These are phyloP conservation scores for Nemapogon koenigi DNA, from an alignment of 2,888 invertebrate genomes.

Conservation along the genomic window DNA sequence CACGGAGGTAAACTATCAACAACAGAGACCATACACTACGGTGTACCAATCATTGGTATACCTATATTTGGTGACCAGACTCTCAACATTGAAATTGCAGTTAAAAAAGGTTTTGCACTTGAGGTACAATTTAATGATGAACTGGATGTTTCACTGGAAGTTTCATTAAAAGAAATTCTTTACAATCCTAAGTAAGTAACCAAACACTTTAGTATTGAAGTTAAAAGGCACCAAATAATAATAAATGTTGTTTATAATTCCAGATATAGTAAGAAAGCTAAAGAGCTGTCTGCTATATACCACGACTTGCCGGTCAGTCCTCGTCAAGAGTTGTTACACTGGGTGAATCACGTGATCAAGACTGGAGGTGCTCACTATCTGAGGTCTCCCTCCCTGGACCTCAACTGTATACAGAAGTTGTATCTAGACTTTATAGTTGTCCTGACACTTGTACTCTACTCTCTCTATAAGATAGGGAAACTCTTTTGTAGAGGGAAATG, in stretches of 20 bases:
- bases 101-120: constrained; percentile 32
- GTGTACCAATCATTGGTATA: constrained; percentile 41
- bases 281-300: not conserved
- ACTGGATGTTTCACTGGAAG: constrained; percentile 23
- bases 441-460: no score
- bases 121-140: constrained; percentile 26
- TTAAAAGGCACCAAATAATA: no score
- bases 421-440: no score
- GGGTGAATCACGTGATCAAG: constrained; percentile 18
- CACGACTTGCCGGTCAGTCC: not conserved
- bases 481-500: no score
- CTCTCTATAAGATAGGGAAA: no score
- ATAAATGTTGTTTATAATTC: no score
- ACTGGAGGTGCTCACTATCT: not conserved
- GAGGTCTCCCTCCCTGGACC: no score
- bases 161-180: constrained; percentile 32
- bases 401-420: no score
- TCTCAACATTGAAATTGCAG: constrained; percentile 32
- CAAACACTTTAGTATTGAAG: not conserved
- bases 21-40: constrained; percentile 38
- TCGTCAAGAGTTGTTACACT: not conserved
- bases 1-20: constrained; percentile 46
- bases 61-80: constrained; percentile 37
- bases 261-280: not conserved
- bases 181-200: constrained; percentile 30